Evolutionary conservation across 2,797 vertebrate genomes (phyloP).

Genomic region (Todus mexicanus): DNA sequence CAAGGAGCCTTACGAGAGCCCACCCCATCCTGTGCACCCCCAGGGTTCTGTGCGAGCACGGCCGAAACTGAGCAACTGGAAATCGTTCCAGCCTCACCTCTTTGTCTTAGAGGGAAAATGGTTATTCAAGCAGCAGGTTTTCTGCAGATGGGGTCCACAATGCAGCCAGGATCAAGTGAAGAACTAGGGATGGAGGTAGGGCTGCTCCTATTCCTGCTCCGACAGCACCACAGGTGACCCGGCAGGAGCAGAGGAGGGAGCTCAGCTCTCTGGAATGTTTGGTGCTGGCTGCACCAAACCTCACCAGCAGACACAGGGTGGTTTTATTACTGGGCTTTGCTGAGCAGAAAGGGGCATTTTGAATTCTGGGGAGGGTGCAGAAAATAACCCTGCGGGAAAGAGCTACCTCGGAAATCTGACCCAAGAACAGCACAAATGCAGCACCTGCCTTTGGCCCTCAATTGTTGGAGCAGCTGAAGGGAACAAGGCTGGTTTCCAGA

Average conservation of each 20-base stretch:
- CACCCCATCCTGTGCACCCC: neutral
- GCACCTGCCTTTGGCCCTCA: neutral
- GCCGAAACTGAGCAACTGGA: neutral
- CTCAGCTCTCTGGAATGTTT: neutral
- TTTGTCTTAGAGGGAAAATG: neutral
- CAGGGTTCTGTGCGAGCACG: fast-evolving
- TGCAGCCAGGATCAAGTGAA: fast-evolving
- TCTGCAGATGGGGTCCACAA: fast-evolving
- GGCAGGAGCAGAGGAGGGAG: fast-evolving
- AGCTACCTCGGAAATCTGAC: neutral
- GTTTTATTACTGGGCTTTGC: neutral
- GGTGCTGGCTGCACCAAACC: neutral
- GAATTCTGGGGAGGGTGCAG: neutral
- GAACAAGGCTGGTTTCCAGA: neutral
- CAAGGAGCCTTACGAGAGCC: neutral
- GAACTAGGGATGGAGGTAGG: neutral
- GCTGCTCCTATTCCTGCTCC: neutral
- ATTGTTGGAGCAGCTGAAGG: neutral
- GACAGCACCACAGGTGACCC: neutral
- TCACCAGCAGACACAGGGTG: neutral
- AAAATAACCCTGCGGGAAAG: neutral
- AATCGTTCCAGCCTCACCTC: neutral
- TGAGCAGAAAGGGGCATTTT: neutral
- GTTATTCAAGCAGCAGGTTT: neutral
- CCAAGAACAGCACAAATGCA: neutral